phyloP scores from a whole-genome alignment of 2,888 invertebrate genomes.

The Cosmorhoe ocellata region DNA sequence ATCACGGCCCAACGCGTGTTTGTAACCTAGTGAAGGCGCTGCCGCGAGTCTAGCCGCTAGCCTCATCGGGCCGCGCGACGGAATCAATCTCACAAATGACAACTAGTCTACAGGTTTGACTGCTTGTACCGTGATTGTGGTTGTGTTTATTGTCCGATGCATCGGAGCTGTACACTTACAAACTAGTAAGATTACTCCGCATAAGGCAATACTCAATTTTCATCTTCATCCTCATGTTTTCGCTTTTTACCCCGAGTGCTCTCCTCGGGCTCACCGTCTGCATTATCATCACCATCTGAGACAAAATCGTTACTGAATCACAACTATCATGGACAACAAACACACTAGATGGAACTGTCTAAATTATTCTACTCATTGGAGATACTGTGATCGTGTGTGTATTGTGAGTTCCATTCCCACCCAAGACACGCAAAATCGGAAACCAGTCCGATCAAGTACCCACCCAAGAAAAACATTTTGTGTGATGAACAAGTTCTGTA shows the following conservation, averaged over 20 bases:
- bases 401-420: too few relatives aligned
- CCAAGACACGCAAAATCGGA: too few relatives aligned
- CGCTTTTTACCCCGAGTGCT: conserved; percentile 84
- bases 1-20: conserved; percentile 39
- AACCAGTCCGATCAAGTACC: too few relatives aligned
- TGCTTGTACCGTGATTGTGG: conserved; percentile 54
- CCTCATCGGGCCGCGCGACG: conserved; percentile 28
- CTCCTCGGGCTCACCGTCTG: conserved; percentile 71
- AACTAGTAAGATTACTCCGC: conserved; percentile 78
- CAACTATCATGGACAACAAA: too few relatives aligned
- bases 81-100: conserved; percentile 67
- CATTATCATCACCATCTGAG: conserved; percentile 68
- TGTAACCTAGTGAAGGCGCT: conserved; percentile 40
- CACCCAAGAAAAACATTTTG: too few relatives aligned
- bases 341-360: too few relatives aligned
- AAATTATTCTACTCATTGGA: too few relatives aligned
- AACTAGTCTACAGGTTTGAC: conserved; percentile 59
- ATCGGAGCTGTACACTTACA: conserved; percentile 80
- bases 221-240: conserved; percentile 82
- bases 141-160: conserved; percentile 76
- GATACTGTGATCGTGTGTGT: too few relatives aligned
- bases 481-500: too few relatives aligned
- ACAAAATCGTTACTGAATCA: too few relatives aligned
- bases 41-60: conserved; percentile 39
- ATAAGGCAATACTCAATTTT: conserved; percentile 79